phyloP scores from a whole-genome alignment of 2,113 vertebrate genomes.

The Takifugu bimaculatus region DNA sequence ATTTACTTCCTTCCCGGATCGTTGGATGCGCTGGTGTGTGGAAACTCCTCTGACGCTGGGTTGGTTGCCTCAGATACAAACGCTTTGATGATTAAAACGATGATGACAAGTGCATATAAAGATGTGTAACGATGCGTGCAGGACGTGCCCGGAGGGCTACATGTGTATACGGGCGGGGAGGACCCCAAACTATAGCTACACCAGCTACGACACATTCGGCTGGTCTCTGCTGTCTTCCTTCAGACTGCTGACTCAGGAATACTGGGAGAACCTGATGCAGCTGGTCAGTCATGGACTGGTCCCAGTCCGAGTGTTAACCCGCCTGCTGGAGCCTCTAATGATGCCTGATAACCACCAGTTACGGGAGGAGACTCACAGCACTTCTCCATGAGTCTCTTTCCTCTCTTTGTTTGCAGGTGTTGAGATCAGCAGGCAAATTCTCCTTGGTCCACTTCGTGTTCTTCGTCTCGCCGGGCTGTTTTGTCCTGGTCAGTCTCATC shows the following conservation, averaged over 20 bases:
- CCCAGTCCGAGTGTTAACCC: background rate
- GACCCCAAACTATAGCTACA: conserved; percentile 89
- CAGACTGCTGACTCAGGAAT: conserved; percentile 87
- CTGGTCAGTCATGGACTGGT: conserved; percentile 70
- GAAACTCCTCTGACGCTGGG: conserved; percentile 85
- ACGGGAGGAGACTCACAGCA: no score
- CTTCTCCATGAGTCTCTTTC: background rate
- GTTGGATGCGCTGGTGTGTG: conserved; percentile 79
- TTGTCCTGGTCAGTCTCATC: conserved; percentile 86
- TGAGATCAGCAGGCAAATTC: conserved; percentile 78
- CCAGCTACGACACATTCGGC: conserved; percentile 85
- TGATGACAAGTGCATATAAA: background rate
- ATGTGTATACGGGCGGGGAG: conserved; percentile 75
- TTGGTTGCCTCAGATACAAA: conserved; percentile 53
- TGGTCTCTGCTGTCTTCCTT: conserved; percentile 88
- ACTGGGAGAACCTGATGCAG: conserved; percentile 86
- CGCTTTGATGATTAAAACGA: background rate
- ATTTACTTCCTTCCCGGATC: conserved; percentile 74
- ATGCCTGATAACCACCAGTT: no score
- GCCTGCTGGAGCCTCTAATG: background rate
- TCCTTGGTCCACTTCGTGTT: conserved; percentile 83
- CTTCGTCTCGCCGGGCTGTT: conserved; percentile 84
- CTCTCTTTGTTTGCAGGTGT: conserved; percentile 68
- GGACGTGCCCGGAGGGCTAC: conserved; percentile 82
- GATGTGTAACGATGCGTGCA: conserved; percentile 44